Conservation (phyloP, 2,797 vertebrate genomes). For the Urosaurus nigricauda region DNA sequence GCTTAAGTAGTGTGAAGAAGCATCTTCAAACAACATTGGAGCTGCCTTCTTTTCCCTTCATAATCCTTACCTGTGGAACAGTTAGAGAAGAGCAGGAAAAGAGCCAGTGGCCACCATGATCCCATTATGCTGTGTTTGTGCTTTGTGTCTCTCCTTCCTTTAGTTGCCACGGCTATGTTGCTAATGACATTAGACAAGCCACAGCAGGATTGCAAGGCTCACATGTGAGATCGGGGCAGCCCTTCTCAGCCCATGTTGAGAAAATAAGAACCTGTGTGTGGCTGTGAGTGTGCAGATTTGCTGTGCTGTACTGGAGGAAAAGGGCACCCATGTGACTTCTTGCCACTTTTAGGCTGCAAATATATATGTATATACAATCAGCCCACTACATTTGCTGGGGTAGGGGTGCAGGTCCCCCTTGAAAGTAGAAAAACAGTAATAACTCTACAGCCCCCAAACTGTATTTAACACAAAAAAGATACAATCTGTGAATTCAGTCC, state of each 20-base stretch:
- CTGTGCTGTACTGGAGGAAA: background rate
- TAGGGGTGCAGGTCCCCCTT: too few species aligned
- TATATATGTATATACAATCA: background rate
- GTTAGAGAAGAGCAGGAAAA: constrained; percentile 52
- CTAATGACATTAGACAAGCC: constrained; percentile 22
- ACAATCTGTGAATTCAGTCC: too few species aligned
- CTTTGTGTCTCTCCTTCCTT: background rate
- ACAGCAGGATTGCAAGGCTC: background rate
- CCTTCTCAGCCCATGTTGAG: background rate
- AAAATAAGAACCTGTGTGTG: background rate
- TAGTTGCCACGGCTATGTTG: constrained; percentile 17
- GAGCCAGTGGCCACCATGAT: constrained; percentile 3
- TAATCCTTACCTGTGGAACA: constrained; percentile 53
- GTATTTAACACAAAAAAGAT: too few species aligned
- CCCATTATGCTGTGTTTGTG: constrained; percentile 34
- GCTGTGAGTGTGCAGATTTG: background rate
- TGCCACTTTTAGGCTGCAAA: background rate
- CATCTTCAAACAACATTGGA: background rate
- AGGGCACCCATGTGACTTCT: background rate
- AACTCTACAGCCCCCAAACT: too few species aligned
- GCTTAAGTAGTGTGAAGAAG: background rate
- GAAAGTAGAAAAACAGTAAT: too few species aligned
- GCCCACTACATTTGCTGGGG: too few species aligned
- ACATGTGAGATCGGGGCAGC: background rate
- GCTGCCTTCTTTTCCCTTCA: too few species aligned